phyloP scores from a whole-genome alignment of 2,797 vertebrate species.

The Chelonia mydas region DNA sequence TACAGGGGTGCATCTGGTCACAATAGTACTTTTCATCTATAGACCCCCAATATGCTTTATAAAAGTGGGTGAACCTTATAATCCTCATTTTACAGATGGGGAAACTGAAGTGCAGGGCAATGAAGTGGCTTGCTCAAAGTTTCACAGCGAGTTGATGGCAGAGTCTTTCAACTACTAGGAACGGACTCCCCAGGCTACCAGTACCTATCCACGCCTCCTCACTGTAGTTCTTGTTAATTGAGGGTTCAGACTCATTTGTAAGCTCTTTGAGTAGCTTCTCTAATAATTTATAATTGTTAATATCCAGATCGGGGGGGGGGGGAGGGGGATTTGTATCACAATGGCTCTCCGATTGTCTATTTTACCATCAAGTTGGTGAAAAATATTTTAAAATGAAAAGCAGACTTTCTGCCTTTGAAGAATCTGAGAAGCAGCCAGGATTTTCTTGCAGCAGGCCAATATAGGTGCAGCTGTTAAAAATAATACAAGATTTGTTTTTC shows the following conservation, averaged over 20 bases:
- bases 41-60: neutral
- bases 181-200: neutral
- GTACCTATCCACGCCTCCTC: neutral
- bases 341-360: neutral
- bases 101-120: neutral
- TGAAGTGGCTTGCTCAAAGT: neutral
- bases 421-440: neutral
- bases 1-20: too few species aligned
- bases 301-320: neutral
- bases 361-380: neutral
- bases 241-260: neutral
- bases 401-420: accelerated
- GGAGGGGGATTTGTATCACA: neutral
- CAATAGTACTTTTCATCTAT: neutral
- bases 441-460: neutral
- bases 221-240: neutral
- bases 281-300: neutral
- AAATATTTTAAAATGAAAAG: neutral
- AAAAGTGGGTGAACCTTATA: neutral
- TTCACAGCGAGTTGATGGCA: neutral
- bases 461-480: slow-evolving; percentile 43
- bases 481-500: slow-evolving; percentile 54
- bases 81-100: neutral
- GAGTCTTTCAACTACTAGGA: neutral
- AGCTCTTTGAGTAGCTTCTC: neutral